These are phyloP conservation scores for Nyctereutes procyonoides DNA, from an alignment of 2,113 vertebrate genomes.

Conservation along the genomic window DNA sequence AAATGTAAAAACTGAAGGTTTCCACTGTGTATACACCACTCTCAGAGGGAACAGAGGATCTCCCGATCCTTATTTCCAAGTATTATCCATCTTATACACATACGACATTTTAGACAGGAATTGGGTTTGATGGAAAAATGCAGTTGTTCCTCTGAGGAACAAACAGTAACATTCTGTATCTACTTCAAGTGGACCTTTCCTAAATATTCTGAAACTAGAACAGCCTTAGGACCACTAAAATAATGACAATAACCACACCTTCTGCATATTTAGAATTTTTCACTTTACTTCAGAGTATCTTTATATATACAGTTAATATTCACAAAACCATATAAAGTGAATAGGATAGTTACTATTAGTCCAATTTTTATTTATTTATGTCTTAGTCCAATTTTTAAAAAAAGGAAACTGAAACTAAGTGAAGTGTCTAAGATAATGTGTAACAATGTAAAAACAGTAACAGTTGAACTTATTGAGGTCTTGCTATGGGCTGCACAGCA, in stretches of 20 bases:
- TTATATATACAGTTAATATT: background rate
- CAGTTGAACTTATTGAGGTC: background rate
- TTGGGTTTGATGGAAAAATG: background rate
- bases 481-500: background rate
- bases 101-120: background rate
- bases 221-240: background rate
- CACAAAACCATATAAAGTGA: background rate
- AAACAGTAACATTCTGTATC: background rate
- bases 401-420: background rate
- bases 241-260: background rate
- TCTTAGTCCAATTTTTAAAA: background rate
- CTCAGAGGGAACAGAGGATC: background rate
- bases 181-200: background rate
- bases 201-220: background rate
- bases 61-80: background rate
- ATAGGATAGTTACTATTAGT: background rate
- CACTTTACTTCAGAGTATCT: background rate
- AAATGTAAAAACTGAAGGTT: background rate
- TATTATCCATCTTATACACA: background rate
- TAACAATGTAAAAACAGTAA: background rate
- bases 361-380: background rate
- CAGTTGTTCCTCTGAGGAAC: background rate
- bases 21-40: background rate
- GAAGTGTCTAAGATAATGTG: background rate
- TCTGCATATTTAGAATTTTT: background rate